A percentile compares a stretch with the other conserved stretches of the same genome.
phyloP scores from a whole-genome alignment of 2,113 vertebrate genomes.

The Spilogale gracilis region DNA sequence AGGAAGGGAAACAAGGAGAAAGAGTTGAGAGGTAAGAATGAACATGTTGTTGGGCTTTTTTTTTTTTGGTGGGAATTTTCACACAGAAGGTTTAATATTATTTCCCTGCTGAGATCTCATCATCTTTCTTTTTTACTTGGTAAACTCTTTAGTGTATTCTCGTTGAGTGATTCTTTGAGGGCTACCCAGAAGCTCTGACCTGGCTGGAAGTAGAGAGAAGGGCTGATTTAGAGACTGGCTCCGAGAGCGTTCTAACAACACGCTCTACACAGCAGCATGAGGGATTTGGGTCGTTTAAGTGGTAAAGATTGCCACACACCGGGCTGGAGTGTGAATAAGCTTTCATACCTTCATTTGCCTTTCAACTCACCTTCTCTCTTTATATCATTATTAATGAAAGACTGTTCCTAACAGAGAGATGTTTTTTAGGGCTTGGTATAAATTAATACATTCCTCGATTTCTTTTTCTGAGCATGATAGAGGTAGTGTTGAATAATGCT shows the following conservation, averaged over 20 bases:
- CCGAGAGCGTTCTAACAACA: not conserved
- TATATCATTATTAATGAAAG: constrained; percentile 20
- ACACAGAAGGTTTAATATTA: constrained; percentile 2
- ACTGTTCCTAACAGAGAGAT: constrained; percentile 9
- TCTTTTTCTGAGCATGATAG: constrained; percentile 10
- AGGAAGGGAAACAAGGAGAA: not conserved
- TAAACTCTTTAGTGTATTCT: constrained; percentile 39
- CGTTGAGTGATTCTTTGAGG: constrained; percentile 40
- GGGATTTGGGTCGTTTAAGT: not conserved
- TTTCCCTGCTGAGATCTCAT: constrained; percentile 59
- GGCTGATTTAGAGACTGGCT: constrained; percentile 49
- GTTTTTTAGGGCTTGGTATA: constrained; percentile 1
- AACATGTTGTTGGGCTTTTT: not conserved
- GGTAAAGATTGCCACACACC: not conserved
- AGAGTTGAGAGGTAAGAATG: constrained; percentile 24
- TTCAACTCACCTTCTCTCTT: constrained; percentile 4
- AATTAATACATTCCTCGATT: not conserved
- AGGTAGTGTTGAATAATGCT: not conserved
- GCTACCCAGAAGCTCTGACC: constrained; percentile 51
- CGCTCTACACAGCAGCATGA: not conserved
- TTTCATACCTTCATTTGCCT: constrained; percentile 6
- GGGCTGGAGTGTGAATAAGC: constrained; percentile 13
- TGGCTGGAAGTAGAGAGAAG: not conserved
- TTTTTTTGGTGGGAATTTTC: constrained; percentile 47
- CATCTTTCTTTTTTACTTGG: constrained; percentile 54